A percentile compares a stretch with the other conserved stretches of the same genome.
Conservation (phyloP, 1,140 invertebrate genomes). For the Batillaria attramentaria region DNA sequence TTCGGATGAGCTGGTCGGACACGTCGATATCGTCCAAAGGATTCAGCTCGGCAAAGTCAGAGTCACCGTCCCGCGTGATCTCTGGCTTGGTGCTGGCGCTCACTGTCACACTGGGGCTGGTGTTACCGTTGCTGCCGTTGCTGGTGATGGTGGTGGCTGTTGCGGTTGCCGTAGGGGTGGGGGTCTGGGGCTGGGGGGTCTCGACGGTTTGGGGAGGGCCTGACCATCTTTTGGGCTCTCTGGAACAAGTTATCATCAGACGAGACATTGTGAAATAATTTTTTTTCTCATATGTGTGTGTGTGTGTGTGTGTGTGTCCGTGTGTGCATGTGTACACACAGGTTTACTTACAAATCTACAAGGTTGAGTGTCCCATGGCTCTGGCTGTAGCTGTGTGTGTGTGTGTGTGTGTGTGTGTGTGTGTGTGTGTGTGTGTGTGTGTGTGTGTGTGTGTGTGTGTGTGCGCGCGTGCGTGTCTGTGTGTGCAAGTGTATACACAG, state of each 20-base stretch:
- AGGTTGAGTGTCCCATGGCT: slow-evolving; percentile 23
- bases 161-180: slow-evolving; percentile 17
- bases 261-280: too few relatives aligned
- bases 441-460: too few relatives aligned
- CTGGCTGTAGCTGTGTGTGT: slow-evolving; percentile 11
- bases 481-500: too few relatives aligned
- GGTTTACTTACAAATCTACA: slow-evolving; percentile 20
- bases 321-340: too few relatives aligned
- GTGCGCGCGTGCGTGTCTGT: too few relatives aligned
- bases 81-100: slow-evolving; percentile 59
- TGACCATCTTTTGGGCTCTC: slow-evolving; percentile 62
- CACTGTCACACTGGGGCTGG: slow-evolving; percentile 38
- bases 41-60: slow-evolving; percentile 65
- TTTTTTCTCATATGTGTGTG: too few relatives aligned
- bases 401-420: too few relatives aligned
- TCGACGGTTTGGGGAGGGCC: slow-evolving; percentile 30
- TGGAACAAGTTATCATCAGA: slow-evolving; percentile 27
- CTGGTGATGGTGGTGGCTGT: slow-evolving; percentile 7
- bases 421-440: too few relatives aligned
- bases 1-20: slow-evolving; percentile 82
- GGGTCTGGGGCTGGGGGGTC: not conserved
- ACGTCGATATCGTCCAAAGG: slow-evolving; percentile 87
- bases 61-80: slow-evolving; percentile 62
- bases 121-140: slow-evolving; percentile 37
- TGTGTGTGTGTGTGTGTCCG: too few relatives aligned